These are phyloP conservation scores for Acanthosepion esculentum DNA, from an alignment of 2,888 invertebrate genomes.

Conservation along the genomic window DNA sequence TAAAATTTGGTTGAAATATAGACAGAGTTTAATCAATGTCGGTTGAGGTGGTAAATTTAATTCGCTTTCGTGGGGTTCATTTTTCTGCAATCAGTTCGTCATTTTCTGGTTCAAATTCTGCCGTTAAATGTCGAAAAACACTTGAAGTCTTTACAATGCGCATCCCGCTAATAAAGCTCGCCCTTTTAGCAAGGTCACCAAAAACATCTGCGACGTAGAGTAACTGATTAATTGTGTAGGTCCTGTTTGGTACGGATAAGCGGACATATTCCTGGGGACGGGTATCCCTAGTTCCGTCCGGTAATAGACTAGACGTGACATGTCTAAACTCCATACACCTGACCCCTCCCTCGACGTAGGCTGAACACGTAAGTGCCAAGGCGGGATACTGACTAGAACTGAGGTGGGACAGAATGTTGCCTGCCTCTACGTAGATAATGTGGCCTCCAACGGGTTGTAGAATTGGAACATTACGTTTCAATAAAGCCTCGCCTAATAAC, in stretches of 20 bases:
- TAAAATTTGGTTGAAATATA: too few relatives aligned
- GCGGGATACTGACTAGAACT: background rate
- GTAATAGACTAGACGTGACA: background rate
- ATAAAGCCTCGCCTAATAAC: conserved; percentile 44
- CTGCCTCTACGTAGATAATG: conserved; percentile 50
- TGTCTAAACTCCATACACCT: too few relatives aligned
- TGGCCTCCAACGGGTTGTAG: conserved; percentile 48
- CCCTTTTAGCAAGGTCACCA: background rate
- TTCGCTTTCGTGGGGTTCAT: background rate
- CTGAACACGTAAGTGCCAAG: background rate
- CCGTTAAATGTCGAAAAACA: background rate
- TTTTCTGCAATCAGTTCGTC: background rate
- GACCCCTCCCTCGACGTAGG: background rate
- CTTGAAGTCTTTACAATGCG: background rate
- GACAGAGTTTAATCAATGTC: too few relatives aligned
- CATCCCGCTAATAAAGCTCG: background rate
- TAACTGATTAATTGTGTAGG: conserved; percentile 48
- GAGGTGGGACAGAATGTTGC: conserved; percentile 48
- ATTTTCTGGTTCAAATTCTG: background rate
- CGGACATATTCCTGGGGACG: conserved; percentile 42
- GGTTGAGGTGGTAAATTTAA: too few relatives aligned
- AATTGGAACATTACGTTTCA: conserved; percentile 39
- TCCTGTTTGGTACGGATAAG: conserved; percentile 49
- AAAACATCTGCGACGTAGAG: background rate
- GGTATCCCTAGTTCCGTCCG: background rate